Conservation (phyloP, 2,797 vertebrate genomes). For the Lates japonicus region DNA sequence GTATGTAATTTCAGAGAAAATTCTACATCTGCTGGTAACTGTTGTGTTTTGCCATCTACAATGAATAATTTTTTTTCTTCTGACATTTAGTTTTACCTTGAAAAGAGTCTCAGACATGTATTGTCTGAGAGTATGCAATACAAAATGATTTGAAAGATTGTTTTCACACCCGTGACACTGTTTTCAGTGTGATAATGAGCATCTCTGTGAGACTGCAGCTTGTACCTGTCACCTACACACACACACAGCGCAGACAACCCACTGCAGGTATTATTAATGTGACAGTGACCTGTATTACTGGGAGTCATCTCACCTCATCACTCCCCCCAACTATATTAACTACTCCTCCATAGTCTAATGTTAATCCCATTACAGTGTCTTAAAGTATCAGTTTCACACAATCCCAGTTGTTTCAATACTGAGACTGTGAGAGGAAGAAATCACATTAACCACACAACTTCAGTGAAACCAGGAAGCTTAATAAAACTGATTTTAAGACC, state of each 20-base stretch:
- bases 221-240: background rate
- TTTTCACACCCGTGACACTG: background rate
- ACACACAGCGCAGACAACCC: too few relatives aligned
- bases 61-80: background rate
- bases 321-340: slow-evolving; percentile 41
- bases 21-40: background rate
- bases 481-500: slow-evolving; percentile 39
- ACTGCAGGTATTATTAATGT: slow-evolving; percentile 12
- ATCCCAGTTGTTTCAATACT: slow-evolving; percentile 20
- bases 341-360: background rate
- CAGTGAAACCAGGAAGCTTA: slow-evolving; percentile 27
- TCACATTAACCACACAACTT: slow-evolving; percentile 49
- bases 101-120: background rate
- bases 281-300: slow-evolving; percentile 6
- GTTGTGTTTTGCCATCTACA: background rate
- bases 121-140: background rate
- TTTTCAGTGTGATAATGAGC: background rate
- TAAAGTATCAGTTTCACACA: slow-evolving; percentile 49
- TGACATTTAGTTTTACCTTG: background rate
- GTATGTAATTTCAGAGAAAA: background rate
- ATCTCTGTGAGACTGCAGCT: background rate
- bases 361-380: slow-evolving; percentile 28
- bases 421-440: slow-evolving; percentile 41
- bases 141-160: background rate
- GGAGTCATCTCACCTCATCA: background rate